Evolutionary conservation across 2,888 invertebrate genomes (phyloP).

Genomic region (Meiosimyza platycephala): DNA sequence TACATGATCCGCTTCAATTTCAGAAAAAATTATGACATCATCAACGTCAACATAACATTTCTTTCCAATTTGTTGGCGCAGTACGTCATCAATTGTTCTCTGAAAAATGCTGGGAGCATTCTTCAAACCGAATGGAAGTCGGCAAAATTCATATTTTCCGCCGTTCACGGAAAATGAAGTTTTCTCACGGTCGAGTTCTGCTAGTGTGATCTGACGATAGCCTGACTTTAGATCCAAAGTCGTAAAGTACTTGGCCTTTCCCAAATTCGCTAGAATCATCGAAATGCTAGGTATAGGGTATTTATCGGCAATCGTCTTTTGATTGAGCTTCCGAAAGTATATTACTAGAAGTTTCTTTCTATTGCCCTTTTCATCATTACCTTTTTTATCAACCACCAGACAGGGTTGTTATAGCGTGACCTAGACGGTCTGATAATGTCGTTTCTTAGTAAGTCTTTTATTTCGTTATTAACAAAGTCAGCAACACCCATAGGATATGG

Average conservation of each 20-base stretch:
- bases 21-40: slow-evolving; percentile 38
- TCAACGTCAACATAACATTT: slow-evolving; percentile 34
- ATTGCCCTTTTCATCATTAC: no score
- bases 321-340: no score
- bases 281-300: slow-evolving; percentile 24
- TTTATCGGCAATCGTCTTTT: neutral
- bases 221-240: slow-evolving; percentile 33
- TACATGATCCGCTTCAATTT: slow-evolving; percentile 26
- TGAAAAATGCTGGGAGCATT: slow-evolving; percentile 38
- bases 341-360: no score
- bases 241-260: slow-evolving; percentile 31
- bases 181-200: slow-evolving; percentile 34
- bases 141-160: slow-evolving; percentile 39
- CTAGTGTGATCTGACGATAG: slow-evolving; percentile 29
- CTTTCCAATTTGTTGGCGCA: slow-evolving; percentile 36
- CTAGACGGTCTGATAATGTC: no score
- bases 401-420: no score
- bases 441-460: no score
- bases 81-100: slow-evolving; percentile 35
- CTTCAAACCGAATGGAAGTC: slow-evolving; percentile 23
- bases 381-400: no score
- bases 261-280: slow-evolving; percentile 26
- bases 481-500: no score
- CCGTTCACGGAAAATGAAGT: slow-evolving; percentile 28
- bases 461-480: no score